Evolutionary conservation across 2,888 invertebrate species (phyloP).

Genomic region (Teinopalpus imperialis): DNA sequence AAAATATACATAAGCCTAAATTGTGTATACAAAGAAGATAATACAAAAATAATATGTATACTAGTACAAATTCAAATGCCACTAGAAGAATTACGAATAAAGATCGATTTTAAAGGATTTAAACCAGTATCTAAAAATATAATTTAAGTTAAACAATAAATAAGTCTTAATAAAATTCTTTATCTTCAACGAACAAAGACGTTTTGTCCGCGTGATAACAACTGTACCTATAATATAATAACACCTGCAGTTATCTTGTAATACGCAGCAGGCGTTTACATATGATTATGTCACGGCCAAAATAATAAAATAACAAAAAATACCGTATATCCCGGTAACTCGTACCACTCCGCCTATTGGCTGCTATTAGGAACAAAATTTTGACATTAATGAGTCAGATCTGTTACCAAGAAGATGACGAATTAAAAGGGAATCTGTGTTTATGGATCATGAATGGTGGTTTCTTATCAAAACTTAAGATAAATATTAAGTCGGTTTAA

Average conservation of each 20-base stretch:
- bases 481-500: too few relatives aligned
- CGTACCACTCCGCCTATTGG: not conserved
- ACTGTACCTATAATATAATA: slow-evolving; percentile 4
- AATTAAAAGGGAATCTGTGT: slow-evolving; percentile 7
- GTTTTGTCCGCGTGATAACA: slow-evolving; percentile 5
- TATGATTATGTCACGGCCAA: slow-evolving; percentile 26
- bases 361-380: not conserved
- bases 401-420: slow-evolving; percentile 9
- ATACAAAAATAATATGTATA: too few relatives aligned
- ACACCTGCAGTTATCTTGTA: slow-evolving; percentile 17
- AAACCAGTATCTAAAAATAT: too few relatives aligned
- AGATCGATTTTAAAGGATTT: too few relatives aligned
- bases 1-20: too few relatives aligned
- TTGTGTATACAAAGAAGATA: too few relatives aligned
- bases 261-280: slow-evolving; percentile 4
- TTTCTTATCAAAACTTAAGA: too few relatives aligned
- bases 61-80: too few relatives aligned
- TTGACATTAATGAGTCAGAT: slow-evolving; percentile 16
- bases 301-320: slow-evolving; percentile 23
- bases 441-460: too few relatives aligned
- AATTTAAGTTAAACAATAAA: too few relatives aligned
- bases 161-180: too few relatives aligned
- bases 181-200: slow-evolving; percentile 1
- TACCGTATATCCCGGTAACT: not conserved
- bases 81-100: too few relatives aligned